Percentiles rank a stretch among this genome's conserved stretches.
These are phyloP conservation scores for Elgonia sp. DNA, from an alignment of 2,888 invertebrate species.

Conservation along the genomic window DNA sequence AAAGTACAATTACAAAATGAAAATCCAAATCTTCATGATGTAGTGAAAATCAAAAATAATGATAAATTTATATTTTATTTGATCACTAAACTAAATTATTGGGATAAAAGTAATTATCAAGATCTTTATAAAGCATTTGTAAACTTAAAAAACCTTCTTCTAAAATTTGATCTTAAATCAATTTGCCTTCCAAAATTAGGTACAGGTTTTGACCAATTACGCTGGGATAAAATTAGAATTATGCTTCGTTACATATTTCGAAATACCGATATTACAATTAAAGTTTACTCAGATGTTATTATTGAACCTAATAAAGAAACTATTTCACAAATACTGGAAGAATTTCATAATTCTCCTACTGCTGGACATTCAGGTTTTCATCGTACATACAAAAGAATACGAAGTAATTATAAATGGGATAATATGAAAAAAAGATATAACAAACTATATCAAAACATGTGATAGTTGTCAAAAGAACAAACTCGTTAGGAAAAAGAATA, in stretches of 20 bases:
- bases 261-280: not conserved
- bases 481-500: conserved; percentile 72
- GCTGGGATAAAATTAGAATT: conserved; percentile 21
- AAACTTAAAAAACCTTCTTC: conserved; percentile 6
- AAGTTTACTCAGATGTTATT: conserved; percentile 7
- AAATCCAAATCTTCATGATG: not conserved
- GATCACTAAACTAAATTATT: conserved; percentile 13
- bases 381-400: conserved; percentile 62
- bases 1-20: not conserved
- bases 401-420: conserved; percentile 76
- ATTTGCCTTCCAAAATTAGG: conserved; percentile 29
- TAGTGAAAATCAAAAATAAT: not conserved
- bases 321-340: conserved; percentile 38
- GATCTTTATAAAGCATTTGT: not conserved
- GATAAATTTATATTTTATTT: conserved; percentile 25
- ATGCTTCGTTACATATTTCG: conserved; percentile 1
- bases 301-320: conserved; percentile 4
- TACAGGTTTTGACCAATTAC: conserved; percentile 6
- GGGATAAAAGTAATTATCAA: conserved; percentile 8
- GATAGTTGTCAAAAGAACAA: conserved; percentile 83
- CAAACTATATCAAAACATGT: conserved; percentile 77
- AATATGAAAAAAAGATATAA: conserved; percentile 76
- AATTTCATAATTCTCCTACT: conserved; percentile 38
- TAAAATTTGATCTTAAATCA: not conserved
- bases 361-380: conserved; percentile 27